Evolutionary conservation across 1,140 invertebrate genomes (phyloP), one percentile per base, ranked within the genome.

Genomic region (Ceratina japonica): DNA sequence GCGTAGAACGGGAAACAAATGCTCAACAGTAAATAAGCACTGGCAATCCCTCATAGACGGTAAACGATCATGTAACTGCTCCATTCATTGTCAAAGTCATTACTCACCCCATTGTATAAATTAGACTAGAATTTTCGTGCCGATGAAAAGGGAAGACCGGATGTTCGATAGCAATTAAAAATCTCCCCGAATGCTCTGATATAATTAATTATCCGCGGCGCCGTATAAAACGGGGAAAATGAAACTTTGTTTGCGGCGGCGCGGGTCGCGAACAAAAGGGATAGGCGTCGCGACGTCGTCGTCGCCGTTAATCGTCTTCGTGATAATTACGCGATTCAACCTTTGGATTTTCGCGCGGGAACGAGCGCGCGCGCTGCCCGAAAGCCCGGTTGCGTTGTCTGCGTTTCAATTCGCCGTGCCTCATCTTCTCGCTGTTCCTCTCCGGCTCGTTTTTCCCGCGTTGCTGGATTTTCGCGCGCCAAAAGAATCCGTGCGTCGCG

Each of bases 401-500:
- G 16, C 15, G 44, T 72, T 72, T 72, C 31, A 72, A 72, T 72
- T 72, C 20, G 31, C 22, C 22, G 27, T 63, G n/a, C 37, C 18
- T 15, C n/a, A n/a, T n/a, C 22, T 12, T 20, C 56, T 18, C 18
- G 0, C 56, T n/a, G 31, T 66, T 66, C 22, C 10, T 22, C 51
- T 16, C 7, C 51, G 65, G 7, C 49, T 27, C 22, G 65, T 18
- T 69, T 54, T 52, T 69, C 20, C 13, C 58, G 5, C n/a, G 66
- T 22, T 20, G 16, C 37, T 74, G 79, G 44, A 81, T 31, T 75
- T 82, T 84, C 79, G 77, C 84, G 79, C 80, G 70, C 79, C 84
- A 87, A 84, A 86, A 75, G 80, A 44, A 44, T 44, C 72, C 80
- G 56, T 10, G 80, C 80, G 82, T 68, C 80, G 84, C 64, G 71